Conservation (phyloP, 1,140 invertebrate species). For the Anoplophora glabripennis region DNA sequence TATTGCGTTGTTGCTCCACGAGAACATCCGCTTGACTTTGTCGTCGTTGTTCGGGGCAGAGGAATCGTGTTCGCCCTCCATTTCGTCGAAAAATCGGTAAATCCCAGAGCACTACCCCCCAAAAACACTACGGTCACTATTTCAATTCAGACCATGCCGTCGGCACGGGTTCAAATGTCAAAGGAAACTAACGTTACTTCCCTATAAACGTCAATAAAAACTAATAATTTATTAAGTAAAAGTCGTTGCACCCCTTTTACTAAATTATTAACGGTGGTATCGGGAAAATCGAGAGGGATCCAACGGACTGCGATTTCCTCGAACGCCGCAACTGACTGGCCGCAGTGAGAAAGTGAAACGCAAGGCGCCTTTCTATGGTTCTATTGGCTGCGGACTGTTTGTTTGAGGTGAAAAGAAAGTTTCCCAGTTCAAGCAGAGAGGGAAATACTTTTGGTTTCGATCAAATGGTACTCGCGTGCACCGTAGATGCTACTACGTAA, state of each 20-base stretch:
- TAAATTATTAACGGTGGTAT: too few relatives aligned
- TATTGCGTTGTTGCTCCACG: constrained; percentile 2
- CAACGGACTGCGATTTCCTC: too few relatives aligned
- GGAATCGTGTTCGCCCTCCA: neutral
- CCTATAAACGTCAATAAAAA: too few relatives aligned
- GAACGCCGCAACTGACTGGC: too few relatives aligned
- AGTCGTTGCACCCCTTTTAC: too few relatives aligned
- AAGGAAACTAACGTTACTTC: too few relatives aligned
- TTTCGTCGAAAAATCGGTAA: neutral
- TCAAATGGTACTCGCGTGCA: too few relatives aligned
- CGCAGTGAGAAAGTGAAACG: constrained; percentile 7
- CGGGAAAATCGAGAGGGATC: too few relatives aligned
- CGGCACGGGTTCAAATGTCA: neutral
- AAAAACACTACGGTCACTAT: neutral
- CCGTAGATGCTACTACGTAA: too few relatives aligned
- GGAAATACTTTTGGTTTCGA: constrained; percentile 15
- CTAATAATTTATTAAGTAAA: too few relatives aligned
- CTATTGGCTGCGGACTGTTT: constrained; percentile 5
- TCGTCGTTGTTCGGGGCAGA: neutral
- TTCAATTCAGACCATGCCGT: neutral
- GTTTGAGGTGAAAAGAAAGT: constrained; percentile 12
- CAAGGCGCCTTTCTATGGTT: constrained; percentile 11
- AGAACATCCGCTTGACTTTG: constrained; percentile 1
- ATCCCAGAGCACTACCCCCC: neutral
- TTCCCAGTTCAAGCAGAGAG: neutral